phyloP scores from a whole-genome alignment of 2,113 vertebrate species.

The Acrocephalus arundinaceus region DNA sequence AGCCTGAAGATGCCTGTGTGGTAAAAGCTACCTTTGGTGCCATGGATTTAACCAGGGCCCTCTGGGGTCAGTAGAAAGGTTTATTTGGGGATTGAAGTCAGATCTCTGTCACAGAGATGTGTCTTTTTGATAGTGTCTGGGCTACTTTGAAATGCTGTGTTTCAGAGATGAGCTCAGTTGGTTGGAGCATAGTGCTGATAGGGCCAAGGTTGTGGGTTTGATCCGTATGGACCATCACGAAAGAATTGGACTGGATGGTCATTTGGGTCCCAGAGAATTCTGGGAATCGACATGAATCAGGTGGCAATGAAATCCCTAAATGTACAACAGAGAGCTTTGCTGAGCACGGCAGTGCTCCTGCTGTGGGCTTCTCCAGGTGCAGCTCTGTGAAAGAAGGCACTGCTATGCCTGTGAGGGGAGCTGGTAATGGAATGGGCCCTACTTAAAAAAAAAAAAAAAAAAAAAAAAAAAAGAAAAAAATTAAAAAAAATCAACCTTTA shows the following conservation, averaged over 20 bases:
- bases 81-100: background rate
- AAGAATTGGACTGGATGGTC: background rate
- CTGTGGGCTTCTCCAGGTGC: background rate
- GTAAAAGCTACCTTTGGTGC: background rate
- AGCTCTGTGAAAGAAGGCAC: background rate
- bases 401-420: fast-evolving
- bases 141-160: background rate
- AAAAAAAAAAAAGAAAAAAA: background rate
- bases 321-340: background rate
- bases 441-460: background rate
- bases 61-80: background rate
- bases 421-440: background rate
- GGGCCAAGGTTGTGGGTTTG: background rate
- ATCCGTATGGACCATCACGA: background rate
- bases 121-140: background rate
- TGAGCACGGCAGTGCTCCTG: background rate
- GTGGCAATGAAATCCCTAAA: background rate
- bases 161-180: background rate
- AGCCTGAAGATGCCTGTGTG: background rate
- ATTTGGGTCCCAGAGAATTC: background rate
- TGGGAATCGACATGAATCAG: background rate
- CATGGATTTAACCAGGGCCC: background rate
- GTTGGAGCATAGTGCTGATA: background rate
- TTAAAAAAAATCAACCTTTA: background rate
- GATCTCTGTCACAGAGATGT: fast-evolving